A percentile compares a stretch with the other conserved stretches of the same genome.
phyloP scores from a whole-genome alignment of 2,113 vertebrate genomes.

The Mirounga angustirostris region DNA sequence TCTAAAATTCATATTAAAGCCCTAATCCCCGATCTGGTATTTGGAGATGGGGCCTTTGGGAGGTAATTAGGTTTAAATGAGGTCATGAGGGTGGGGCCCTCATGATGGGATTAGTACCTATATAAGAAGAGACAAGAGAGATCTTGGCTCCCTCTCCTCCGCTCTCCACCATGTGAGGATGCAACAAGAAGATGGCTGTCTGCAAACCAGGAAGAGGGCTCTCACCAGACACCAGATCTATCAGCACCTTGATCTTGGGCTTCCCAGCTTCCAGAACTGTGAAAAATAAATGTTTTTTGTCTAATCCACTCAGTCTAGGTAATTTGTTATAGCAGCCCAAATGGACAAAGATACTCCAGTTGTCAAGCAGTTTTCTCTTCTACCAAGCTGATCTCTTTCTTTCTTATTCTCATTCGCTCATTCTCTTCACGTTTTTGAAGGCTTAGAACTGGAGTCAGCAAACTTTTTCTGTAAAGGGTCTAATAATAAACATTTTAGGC shows the following conservation, averaged over 20 bases:
- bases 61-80: not conserved
- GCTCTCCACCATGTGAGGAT: not conserved
- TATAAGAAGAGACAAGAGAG: not conserved
- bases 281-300: not conserved
- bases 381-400: not conserved
- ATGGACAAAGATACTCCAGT: not conserved
- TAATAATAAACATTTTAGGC: slow-evolving; percentile 26
- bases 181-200: not conserved
- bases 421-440: slow-evolving; percentile 27
- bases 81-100: not conserved
- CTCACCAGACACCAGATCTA: not conserved
- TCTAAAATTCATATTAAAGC: not conserved
- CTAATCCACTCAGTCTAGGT: not conserved
- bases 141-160: not conserved
- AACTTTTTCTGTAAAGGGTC: not conserved
- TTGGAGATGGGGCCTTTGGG: not conserved
- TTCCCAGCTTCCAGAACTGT: not conserved
- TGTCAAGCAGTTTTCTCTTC: not conserved
- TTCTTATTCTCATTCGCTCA: not conserved
- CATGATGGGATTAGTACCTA: not conserved
- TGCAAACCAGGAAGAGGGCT: not conserved
- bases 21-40: not conserved
- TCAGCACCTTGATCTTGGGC: not conserved
- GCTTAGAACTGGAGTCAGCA: not conserved
- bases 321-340: not conserved